Conservation (phyloP, 2,113 vertebrate species). For the Brachypodius melanocephalos region DNA sequence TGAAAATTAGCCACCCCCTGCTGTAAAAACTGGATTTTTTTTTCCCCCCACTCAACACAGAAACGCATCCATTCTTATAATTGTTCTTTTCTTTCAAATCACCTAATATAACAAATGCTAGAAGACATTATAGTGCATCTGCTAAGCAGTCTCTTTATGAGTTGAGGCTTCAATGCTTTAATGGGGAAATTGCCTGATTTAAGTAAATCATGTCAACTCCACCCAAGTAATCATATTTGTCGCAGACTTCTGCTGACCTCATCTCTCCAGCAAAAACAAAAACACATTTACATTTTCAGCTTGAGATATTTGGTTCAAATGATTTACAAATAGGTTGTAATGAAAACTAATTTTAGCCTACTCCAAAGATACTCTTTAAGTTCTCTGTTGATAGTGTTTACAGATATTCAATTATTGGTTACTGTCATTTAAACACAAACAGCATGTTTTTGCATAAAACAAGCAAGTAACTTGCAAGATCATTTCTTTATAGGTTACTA, state of each 20-base stretch:
- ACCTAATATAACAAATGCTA: slow-evolving; percentile 61
- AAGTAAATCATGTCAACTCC: slow-evolving; percentile 68
- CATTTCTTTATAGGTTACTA: neutral
- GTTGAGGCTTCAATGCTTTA: slow-evolving; percentile 52
- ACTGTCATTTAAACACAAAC: slow-evolving; percentile 39
- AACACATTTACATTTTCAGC: slow-evolving; percentile 59
- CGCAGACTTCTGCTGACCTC: slow-evolving; percentile 62
- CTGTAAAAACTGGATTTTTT: slow-evolving; percentile 48
- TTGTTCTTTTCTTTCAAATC: slow-evolving; percentile 68
- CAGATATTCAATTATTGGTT: slow-evolving; percentile 37
- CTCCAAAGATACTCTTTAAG: slow-evolving; percentile 21
- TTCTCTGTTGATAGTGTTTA: slow-evolving; percentile 50
- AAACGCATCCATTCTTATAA: slow-evolving; percentile 67
- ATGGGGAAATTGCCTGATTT: slow-evolving; percentile 66
- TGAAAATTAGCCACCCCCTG: slow-evolving; percentile 58
- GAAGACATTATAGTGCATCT: slow-evolving; percentile 48
- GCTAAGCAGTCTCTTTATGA: slow-evolving; percentile 58
- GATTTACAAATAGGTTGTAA: slow-evolving; percentile 55
- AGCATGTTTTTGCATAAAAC: neutral
- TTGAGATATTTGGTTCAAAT: slow-evolving; percentile 50
- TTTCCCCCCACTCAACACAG: neutral
- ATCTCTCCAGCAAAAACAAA: slow-evolving; percentile 61
- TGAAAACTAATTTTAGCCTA: slow-evolving; percentile 52
- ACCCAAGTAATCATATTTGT: slow-evolving; percentile 60
- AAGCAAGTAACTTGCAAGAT: neutral